Percentiles rank a stretch among this genome's conserved stretches.
phyloP scores from a whole-genome alignment of 2,888 invertebrate species.

The Sesamia inferens region DNA sequence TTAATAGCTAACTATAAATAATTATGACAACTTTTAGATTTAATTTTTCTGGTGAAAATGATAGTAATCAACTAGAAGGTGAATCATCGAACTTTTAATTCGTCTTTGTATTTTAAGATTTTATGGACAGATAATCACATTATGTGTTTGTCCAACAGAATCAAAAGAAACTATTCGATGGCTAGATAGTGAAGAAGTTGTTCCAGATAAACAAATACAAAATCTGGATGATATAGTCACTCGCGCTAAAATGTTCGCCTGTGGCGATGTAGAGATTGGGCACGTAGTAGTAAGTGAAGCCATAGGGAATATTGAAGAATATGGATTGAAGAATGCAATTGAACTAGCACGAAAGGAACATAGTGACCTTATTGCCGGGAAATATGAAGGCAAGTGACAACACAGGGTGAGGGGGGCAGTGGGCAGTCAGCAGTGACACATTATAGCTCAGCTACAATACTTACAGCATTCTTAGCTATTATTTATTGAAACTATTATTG shows the following conservation, averaged over 20 bases:
- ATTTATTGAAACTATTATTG: background rate
- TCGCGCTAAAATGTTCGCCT: constrained; percentile 83
- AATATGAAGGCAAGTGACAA: constrained; percentile 94
- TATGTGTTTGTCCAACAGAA: constrained; percentile 30
- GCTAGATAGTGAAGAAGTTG: constrained; percentile 79
- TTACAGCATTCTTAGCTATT: background rate
- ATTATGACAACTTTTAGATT: constrained; percentile 76
- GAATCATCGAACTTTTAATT: background rate
- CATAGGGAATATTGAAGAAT: constrained; percentile 74
- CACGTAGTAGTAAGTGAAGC: constrained; percentile 83
- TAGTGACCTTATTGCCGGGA: constrained; percentile 93
- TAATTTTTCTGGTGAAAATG: constrained; percentile 74
- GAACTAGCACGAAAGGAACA: constrained; percentile 91
- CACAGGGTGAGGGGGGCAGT: too few species aligned
- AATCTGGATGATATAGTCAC: constrained; percentile 74
- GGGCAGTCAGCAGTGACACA: too few species aligned
- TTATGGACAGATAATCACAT: background rate
- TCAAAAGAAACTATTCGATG: constrained; percentile 70
- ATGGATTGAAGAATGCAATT: constrained; percentile 79
- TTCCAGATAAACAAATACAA: constrained; percentile 73
- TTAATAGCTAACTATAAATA: background rate
- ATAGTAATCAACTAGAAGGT: constrained; percentile 58
- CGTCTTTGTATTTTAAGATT: background rate
- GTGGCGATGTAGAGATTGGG: constrained; percentile 85
- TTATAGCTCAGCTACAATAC: background rate